Conservation (phyloP, 2,888 invertebrate genomes). For the Heteropelma amictum region DNA sequence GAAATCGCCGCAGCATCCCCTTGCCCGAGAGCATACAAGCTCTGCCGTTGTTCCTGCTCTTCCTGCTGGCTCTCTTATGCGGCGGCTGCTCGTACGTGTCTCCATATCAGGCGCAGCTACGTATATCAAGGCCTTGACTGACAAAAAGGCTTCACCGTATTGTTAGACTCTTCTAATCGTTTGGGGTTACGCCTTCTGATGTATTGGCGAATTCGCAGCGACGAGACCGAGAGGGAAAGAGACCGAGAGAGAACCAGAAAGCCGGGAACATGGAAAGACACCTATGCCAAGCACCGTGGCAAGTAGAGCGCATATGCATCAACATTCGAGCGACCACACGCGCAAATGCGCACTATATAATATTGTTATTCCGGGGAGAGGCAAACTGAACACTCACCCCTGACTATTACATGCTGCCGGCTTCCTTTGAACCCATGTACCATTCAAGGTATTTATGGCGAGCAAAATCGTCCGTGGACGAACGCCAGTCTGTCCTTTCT, state of each 20-base stretch:
- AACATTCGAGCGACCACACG: conserved; percentile 39
- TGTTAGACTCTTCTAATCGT: neutral
- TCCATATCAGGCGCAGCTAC: neutral
- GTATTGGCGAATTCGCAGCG: neutral
- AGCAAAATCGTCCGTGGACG: conserved; percentile 41
- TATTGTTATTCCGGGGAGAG: conserved; percentile 34
- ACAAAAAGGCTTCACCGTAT: neutral
- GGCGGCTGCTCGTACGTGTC: neutral
- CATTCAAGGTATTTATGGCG: conserved; percentile 54
- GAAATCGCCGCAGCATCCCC: conserved; percentile 33
- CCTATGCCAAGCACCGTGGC: conserved; percentile 19
- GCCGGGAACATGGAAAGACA: conserved; percentile 27
- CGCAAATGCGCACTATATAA: conserved; percentile 29
- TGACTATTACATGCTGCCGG: conserved; percentile 25
- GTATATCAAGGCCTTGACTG: neutral
- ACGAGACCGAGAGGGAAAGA: no score
- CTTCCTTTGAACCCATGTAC: conserved; percentile 47
- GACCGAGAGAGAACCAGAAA: no score
- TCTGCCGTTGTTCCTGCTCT: conserved; percentile 22
- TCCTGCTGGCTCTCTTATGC: conserved; percentile 22
- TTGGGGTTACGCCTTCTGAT: neutral
- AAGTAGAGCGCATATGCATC: conserved; percentile 34
- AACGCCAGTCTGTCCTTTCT: conserved; percentile 13
- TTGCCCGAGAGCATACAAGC: conserved; percentile 1
- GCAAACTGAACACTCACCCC: conserved; percentile 34